phyloP scores from a whole-genome alignment of 2,888 invertebrate genomes.

The Hedychridium roseum region DNA sequence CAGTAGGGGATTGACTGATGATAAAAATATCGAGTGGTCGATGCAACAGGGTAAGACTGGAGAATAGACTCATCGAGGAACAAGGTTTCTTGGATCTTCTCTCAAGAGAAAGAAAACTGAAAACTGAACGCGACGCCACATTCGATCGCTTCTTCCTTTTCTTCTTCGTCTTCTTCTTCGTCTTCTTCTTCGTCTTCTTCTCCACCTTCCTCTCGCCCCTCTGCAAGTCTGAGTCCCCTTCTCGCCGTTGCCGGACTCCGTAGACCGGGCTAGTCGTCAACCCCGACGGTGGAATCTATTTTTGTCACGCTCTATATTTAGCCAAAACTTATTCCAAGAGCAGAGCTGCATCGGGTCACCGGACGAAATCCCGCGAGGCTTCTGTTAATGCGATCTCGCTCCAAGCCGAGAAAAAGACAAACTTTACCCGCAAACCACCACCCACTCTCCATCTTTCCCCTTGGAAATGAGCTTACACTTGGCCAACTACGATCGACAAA shows the following conservation, averaged over 20 bases:
- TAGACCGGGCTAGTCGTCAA: conserved; percentile 28
- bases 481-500: neutral
- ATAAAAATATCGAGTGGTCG: conserved; percentile 16
- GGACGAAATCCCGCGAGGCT: conserved; percentile 35
- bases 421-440: neutral
- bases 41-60: conserved; percentile 12
- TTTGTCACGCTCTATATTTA: conserved; percentile 44
- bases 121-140: too few species aligned
- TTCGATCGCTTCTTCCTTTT: too few species aligned
- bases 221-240: too few species aligned
- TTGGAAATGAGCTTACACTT: too few species aligned
- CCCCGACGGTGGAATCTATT: conserved; percentile 32
- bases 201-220: conserved; percentile 16
- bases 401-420: conserved; percentile 11
- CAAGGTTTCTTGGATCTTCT: conserved; percentile 4
- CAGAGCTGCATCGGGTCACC: conserved; percentile 46
- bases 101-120: neutral
- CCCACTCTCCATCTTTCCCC: neutral
- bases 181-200: conserved; percentile 1
- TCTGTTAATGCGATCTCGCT: conserved; percentile 27
- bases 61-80: conserved; percentile 6
- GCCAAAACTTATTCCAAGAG: conserved; percentile 44
- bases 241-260: conserved; percentile 11
- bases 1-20: too few species aligned
- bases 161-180: conserved; percentile 2